Base-by-base conservation (phyloP, 2,888 invertebrate genomes). In the Lissonota sp. region DNA sequence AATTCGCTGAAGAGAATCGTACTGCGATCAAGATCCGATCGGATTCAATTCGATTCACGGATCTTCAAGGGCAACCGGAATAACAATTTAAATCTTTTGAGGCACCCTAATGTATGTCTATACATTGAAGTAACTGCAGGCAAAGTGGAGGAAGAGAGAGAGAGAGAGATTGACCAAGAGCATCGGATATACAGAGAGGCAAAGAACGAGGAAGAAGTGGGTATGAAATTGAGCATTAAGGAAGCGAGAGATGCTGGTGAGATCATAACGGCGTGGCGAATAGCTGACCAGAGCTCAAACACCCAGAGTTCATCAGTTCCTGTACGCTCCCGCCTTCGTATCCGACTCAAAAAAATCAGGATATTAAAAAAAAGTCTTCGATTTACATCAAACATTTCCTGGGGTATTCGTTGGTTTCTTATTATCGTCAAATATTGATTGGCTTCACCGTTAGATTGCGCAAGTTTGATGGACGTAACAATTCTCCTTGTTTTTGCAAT, bases 171-270 rank as follows among this genome's bases (percentile, higher is more conserved):
- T 70, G 12, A 64, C 49, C 14, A 26, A 37, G 64, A n/a, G 16
- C 53, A 66, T 77, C 66, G 67, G 58, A 75, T 67, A 14, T 53
- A 12, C 14, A 14, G 53, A 14, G 74, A 78, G 66, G 71, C 55
- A 66, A 83, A 74, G 83, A 84, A 85, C 84, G 81, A 84, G 86
- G 85, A 84, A 86, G 83, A 85, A 86, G 84, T 74, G 83, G 82
- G 82, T 81, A 83, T 83, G 82, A 86, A 86, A 85, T 84, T 84
- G 85, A 84, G 84, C 82, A 82, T 86, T 84, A 83, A 84, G 83
- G 84, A 85, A 85, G 81, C 73, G 73, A 80, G 74, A 79, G 78
- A 81, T 78, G 78, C 78, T 49, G 84, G 80, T 83, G 85, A 86
- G 85, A 84, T 85, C 84, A 84, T 86, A 84, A 85, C 78, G 80